Conservation (phyloP, 1,140 invertebrate genomes). For the Penaeus indicus region DNA sequence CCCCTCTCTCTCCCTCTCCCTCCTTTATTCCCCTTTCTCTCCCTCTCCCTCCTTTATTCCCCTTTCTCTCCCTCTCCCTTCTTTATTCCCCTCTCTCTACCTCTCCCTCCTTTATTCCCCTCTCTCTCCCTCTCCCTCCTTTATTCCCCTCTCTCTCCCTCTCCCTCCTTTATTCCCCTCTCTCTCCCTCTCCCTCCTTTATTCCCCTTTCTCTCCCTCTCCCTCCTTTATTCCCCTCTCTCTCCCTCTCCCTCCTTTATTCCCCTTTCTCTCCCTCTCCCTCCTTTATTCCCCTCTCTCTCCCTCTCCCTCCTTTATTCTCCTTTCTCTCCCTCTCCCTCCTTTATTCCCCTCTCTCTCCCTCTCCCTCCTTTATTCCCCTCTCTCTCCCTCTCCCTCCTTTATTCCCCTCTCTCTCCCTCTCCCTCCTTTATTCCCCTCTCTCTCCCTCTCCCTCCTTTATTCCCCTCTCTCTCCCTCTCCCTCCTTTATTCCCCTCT, state of each 20-base stretch:
- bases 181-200: constrained; percentile 10
- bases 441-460: no score
- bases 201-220: no score
- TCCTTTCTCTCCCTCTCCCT: constrained; percentile 10
- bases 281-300: no score
- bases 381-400: constrained; percentile 9
- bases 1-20: background rate
- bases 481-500: constrained; percentile 1
- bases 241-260: constrained; percentile 3
- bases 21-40: background rate
- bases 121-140: constrained; percentile 9
- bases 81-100: no score
- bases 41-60: background rate
- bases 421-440: no score
- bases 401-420: no score
- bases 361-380: no score
- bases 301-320: no score
- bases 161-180: constrained; percentile 1
- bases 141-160: no score
- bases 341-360: no score
- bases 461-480: constrained; percentile 4
- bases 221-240: background rate
- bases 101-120: no score
- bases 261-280: constrained; percentile 9
- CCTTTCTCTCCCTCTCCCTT: constrained; percentile 10